phyloP scores from a whole-genome alignment of 2,888 invertebrate species.

The Habroteleia sp. region DNA sequence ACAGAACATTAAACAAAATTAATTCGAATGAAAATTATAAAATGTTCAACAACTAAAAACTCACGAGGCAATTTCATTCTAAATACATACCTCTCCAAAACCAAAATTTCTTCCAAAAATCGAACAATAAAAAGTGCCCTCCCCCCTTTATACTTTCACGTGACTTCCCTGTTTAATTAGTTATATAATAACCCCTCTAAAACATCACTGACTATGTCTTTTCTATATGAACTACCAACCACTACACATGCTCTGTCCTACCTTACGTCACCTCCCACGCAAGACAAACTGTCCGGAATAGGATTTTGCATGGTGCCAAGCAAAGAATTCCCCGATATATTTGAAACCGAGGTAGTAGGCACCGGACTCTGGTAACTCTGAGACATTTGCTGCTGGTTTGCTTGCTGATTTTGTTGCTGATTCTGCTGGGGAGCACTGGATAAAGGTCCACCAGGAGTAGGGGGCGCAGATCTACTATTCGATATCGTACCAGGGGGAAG shows the following conservation, averaged over 20 bases:
- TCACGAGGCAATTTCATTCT: constrained; percentile 20
- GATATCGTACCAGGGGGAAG: constrained; percentile 84
- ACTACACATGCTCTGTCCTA: constrained; percentile 74
- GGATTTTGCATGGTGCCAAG: constrained; percentile 78
- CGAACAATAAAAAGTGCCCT: constrained; percentile 42
- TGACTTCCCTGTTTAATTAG: constrained; percentile 25
- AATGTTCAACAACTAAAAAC: neutral
- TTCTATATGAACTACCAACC: constrained; percentile 53
- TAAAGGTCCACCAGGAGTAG: constrained; percentile 81
- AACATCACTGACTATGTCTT: constrained; percentile 59
- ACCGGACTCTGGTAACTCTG: constrained; percentile 78
- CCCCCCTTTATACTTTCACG: constrained; percentile 28
- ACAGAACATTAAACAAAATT: neutral
- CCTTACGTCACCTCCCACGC: constrained; percentile 84
- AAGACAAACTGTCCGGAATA: constrained; percentile 82
- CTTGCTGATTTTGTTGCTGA: constrained; percentile 74
- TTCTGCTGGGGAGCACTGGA: constrained; percentile 72
- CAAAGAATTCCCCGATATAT: constrained; percentile 73
- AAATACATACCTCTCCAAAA: constrained; percentile 61
- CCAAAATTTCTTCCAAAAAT: constrained; percentile 53
- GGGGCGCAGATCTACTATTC: constrained; percentile 81
- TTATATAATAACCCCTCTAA: constrained; percentile 40
- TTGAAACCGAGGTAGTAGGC: constrained; percentile 73
- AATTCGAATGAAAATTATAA: neutral
- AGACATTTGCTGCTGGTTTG: constrained; percentile 75